Conservation (phyloP, 2,797 vertebrate species). For the Takifugu ocellatus region DNA sequence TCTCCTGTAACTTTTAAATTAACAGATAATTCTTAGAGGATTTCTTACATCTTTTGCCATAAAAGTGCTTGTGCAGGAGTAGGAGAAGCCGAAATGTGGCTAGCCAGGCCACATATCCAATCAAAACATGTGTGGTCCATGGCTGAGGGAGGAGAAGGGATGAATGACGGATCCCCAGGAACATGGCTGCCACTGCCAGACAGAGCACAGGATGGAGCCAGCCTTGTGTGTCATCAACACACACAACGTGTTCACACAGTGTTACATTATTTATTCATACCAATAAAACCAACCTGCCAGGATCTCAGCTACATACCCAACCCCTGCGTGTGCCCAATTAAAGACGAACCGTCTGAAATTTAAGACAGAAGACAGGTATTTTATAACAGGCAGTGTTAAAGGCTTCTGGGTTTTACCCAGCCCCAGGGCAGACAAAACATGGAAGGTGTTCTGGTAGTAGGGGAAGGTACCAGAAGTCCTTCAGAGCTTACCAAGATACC, state of each 20-base stretch:
- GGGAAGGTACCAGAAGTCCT: too few relatives aligned
- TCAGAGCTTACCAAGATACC: too few relatives aligned
- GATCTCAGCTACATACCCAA: conserved; percentile 27
- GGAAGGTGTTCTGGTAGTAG: too few relatives aligned
- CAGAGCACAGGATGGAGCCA: not conserved
- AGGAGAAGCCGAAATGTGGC: conserved; percentile 22
- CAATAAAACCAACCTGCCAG: conserved; percentile 33
- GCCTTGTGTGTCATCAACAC: not conserved
- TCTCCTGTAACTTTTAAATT: too few relatives aligned
- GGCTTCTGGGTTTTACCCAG: too few relatives aligned
- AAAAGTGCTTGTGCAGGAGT: conserved; percentile 15
- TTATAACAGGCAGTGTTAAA: too few relatives aligned
- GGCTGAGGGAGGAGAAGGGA: conserved; percentile 39
- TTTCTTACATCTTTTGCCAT: conserved; percentile 17
- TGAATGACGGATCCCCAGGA: conserved; percentile 35
- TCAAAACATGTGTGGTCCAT: conserved; percentile 24
- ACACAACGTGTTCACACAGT: not conserved
- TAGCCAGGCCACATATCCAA: conserved; percentile 37
- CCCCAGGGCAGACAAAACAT: too few relatives aligned
- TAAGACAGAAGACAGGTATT: not conserved
- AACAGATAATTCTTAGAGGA: not conserved
- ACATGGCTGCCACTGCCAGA: conserved; percentile 40
- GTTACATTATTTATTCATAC: too few relatives aligned
- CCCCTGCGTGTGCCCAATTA: conserved; percentile 38
- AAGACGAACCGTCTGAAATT: conserved; percentile 41